Evolutionary conservation across 2,888 invertebrate genomes (phyloP).

Genomic region (Agonopterix subpropinquella): DNA sequence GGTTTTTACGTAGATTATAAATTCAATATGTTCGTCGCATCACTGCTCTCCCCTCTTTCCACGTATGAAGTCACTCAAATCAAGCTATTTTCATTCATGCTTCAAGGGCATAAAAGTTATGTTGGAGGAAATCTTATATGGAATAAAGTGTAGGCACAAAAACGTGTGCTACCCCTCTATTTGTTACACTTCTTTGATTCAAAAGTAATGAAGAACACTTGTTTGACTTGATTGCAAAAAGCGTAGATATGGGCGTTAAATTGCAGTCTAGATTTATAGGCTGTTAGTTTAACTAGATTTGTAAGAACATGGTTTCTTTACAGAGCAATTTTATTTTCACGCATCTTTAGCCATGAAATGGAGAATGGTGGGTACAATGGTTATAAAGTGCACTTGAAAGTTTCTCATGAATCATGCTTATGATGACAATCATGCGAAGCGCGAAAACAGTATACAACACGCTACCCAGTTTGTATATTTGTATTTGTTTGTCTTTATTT

Average conservation of each 20-base stretch:
- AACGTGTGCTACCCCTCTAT: constrained; percentile 15
- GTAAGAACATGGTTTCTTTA: no score
- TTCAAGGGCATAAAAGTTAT: constrained; percentile 46
- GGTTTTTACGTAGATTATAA: constrained; percentile 53
- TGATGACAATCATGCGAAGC: no score
- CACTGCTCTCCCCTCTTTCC: constrained; percentile 47
- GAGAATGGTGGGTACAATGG: no score
- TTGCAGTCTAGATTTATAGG: neutral
- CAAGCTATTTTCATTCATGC: no score
- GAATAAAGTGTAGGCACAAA: constrained; percentile 6
- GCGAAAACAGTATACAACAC: no score
- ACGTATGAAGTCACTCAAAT: constrained; percentile 2
- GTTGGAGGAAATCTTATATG: constrained; percentile 14
- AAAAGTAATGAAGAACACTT: constrained; percentile 6
- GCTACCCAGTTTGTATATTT: no score
- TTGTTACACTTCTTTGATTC: constrained; percentile 9
- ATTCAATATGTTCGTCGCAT: constrained; percentile 62
- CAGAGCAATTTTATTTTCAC: no score
- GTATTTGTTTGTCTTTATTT: no score
- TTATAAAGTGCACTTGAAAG: no score
- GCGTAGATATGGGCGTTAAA: neutral
- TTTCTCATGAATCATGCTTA: no score
- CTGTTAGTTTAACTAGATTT: neutral
- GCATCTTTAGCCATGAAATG: no score
- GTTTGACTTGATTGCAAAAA: neutral